Conservation (phyloP, 1,140 invertebrate species). For the Zelostemma sp. region DNA sequence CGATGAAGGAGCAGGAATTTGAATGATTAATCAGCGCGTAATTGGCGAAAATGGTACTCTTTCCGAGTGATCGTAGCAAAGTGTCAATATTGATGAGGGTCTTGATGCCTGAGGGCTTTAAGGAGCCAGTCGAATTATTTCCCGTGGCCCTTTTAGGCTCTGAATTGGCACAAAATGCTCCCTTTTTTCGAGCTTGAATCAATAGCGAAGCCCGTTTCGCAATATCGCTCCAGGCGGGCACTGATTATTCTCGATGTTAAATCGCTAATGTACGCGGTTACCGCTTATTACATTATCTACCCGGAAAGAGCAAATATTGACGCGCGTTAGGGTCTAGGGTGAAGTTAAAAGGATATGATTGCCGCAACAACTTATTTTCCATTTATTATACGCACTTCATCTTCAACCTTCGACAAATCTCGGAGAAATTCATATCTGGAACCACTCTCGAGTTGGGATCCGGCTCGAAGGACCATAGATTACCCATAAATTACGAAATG, state of each 20-base stretch:
- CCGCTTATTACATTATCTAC: neutral
- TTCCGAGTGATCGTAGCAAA: slow-evolving; percentile 17
- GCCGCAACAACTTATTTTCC: slow-evolving; percentile 37
- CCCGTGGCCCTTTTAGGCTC: slow-evolving; percentile 9
- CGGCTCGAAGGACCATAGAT: too few relatives aligned
- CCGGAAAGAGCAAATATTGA: neutral
- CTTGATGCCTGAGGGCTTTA: neutral
- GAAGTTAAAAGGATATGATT: slow-evolving; percentile 16
- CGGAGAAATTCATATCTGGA: too few relatives aligned
- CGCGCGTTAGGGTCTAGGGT: neutral
- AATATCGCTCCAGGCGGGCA: neutral
- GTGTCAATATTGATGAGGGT: slow-evolving; percentile 38
- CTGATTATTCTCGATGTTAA: neutral
- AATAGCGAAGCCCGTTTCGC: neutral
- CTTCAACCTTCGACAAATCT: too few relatives aligned
- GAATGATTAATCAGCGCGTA: slow-evolving; percentile 47
- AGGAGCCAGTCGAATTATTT: neutral
- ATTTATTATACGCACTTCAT: neutral
- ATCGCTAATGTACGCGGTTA: neutral
- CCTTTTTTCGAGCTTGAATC: slow-evolving; percentile 4
- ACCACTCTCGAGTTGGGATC: too few relatives aligned
- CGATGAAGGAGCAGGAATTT: slow-evolving; percentile 37
- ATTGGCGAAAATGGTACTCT: slow-evolving; percentile 38
- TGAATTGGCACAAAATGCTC: neutral
- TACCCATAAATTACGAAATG: too few relatives aligned